Evolutionary conservation across 2,888 invertebrate species (phyloP).

Genomic region (Philereme vetulata): DNA sequence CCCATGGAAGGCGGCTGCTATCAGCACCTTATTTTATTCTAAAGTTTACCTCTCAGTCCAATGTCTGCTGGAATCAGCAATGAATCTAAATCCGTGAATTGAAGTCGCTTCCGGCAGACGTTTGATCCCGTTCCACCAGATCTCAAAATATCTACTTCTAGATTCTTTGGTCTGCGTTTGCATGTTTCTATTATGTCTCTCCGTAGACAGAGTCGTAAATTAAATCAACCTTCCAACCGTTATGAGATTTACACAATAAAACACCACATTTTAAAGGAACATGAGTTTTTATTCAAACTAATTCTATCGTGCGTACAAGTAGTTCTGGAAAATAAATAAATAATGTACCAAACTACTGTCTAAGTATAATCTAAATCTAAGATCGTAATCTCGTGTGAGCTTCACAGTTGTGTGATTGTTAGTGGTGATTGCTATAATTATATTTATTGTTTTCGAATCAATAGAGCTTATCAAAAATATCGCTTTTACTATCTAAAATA

Average conservation of each 20-base stretch:
- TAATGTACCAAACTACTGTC: slow-evolving; percentile 21
- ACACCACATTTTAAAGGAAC: slow-evolving; percentile 1
- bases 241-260: slow-evolving; percentile 11
- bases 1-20: no score
- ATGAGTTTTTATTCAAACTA: background rate
- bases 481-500: no score
- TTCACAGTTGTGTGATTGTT: slow-evolving; percentile 49
- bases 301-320: slow-evolving; percentile 18
- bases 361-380: slow-evolving; percentile 13
- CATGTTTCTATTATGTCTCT: background rate
- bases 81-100: slow-evolving; percentile 86
- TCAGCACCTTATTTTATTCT: no score
- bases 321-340: slow-evolving; percentile 14
- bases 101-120: slow-evolving; percentile 79
- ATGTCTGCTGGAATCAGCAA: slow-evolving; percentile 84
- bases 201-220: no score
- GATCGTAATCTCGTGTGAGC: slow-evolving; percentile 46
- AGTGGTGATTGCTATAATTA: slow-evolving; percentile 7
- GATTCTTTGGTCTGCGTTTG: slow-evolving; percentile 39
- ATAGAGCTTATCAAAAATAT: background rate
- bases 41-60: slow-evolving; percentile 84
- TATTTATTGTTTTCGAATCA: background rate
- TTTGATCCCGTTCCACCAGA: slow-evolving; percentile 78
- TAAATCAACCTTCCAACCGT: no score
- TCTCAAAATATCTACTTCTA: slow-evolving; percentile 61